Base-by-base conservation (phyloP, 1,140 invertebrate genomes). In the Cepaea nemoralis region DNA sequence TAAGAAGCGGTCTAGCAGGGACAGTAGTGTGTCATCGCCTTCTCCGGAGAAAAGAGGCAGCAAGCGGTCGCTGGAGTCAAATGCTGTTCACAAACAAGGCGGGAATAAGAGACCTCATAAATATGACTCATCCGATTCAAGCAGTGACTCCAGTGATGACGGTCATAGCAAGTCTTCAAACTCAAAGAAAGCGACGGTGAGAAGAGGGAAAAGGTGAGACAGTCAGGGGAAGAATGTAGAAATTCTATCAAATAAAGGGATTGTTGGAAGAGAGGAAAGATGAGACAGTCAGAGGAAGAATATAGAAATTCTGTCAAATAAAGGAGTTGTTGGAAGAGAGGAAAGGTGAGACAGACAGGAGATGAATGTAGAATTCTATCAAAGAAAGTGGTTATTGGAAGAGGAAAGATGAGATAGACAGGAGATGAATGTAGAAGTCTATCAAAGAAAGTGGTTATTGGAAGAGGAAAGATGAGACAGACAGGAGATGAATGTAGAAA, bases 211-310 rank as follows among this genome's bases (percentile, higher is more conserved):
- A 22, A 27, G 40, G 69, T 24, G 40, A 45, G 16, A 39, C 8
- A 71, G 69, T 27, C 40, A 71, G 24, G 40, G 24, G 69, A 24
- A 71, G 69, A 33, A n/a, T n/a, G n/a, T n/a, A n/a, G n/a, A n/a
- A n/a, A n/a, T n/a, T n/a, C n/a, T n/a, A n/a, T n/a, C n/a, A n/a
- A n/a, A n/a, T n/a, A 77, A 48, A 16, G 24, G 37, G 31, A 71
- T 14, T 39, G 69, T 40, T 39, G 69, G 69, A n/a, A 12, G 69
- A 45, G 40, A 71, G 69, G 37, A 37, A 22, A 27, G 40, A 37
- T 24, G 40, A 45, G 16, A 39, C 8, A 71, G 69, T 27, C 40
- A 71, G 24, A 27, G 24, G 69, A 24, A 71, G 69, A 33, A n/a
- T n/a, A n/a, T n/a, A n/a, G n/a, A n/a, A n/a, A n/a, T n/a, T n/a